Conservation (phyloP, 2,888 invertebrate genomes). For the Neoscelio sp. region DNA sequence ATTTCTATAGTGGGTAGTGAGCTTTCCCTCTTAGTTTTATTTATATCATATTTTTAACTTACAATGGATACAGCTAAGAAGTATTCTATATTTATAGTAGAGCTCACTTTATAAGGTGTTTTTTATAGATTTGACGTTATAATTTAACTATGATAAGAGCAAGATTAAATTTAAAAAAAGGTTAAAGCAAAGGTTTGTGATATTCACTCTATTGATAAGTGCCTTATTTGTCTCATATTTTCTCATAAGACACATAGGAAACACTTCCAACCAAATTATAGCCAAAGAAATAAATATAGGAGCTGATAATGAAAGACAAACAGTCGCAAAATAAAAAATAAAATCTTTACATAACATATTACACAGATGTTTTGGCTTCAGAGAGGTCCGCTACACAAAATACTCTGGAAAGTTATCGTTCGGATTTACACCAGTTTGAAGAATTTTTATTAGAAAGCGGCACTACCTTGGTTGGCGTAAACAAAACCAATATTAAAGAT, state of each 20-base stretch:
- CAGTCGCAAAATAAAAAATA: slow-evolving; percentile 41
- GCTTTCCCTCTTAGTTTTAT: no score
- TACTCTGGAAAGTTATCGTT: slow-evolving; percentile 40
- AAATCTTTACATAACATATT: slow-evolving; percentile 43
- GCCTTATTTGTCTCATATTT: slow-evolving; percentile 39
- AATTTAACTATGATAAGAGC: slow-evolving; percentile 34
- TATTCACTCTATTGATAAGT: slow-evolving; percentile 35
- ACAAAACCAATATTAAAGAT: slow-evolving; percentile 38
- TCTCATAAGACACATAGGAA: slow-evolving; percentile 40
- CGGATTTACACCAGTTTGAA: slow-evolving; percentile 36
- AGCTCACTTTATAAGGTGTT: slow-evolving; percentile 28
- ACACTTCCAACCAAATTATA: slow-evolving; percentile 39
- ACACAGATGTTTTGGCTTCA: slow-evolving; percentile 43
- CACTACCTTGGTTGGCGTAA: slow-evolving; percentile 33
- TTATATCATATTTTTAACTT: no score
- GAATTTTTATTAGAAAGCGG: slow-evolving; percentile 33
- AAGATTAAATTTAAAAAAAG: slow-evolving; percentile 38
- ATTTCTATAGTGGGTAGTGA: no score
- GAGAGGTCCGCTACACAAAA: slow-evolving; percentile 43
- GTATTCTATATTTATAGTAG: slow-evolving; percentile 1
- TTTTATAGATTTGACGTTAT: slow-evolving; percentile 41
- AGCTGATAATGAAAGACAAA: slow-evolving; percentile 41
- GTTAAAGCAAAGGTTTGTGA: slow-evolving; percentile 40
- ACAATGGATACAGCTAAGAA: slow-evolving; percentile 9
- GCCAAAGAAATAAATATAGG: slow-evolving; percentile 38